Evolutionary conservation across 1,140 invertebrate species (phyloP), one percentile per base, ranked within the genome.

Genomic region (Lepidurus packardi): DNA sequence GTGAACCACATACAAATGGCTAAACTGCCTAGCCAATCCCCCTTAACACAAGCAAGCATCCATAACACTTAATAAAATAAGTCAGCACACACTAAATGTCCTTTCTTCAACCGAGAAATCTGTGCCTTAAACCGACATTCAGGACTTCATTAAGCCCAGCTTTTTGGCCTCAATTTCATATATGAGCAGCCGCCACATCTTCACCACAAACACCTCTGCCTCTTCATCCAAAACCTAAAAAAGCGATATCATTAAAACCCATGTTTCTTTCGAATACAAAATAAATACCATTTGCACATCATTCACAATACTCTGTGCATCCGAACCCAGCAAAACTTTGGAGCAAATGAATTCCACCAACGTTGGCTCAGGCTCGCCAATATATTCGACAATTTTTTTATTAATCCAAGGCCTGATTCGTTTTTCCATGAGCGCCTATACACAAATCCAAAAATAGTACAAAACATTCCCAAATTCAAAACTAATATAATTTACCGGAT

Each of bases 141-240:
- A 75, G 13, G 74, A 75, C 53, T 81, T 82, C 74, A 44, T 78
- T 16, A 93, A 87, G 79, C 92, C 93, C 85, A 92, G 88, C 85
- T 98, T 98, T 86, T 99, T 99, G 73, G 97, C 96, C 90, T 99
- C 97, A 81, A 98, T 95, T 90, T 99, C 97, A 86, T 99, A 99
- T 82, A 99, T 98, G 78, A 99, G 89, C 85, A 99, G 89, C 83
- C 98, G 90, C 98, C 97, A 99, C 95, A 99, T 97, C 90, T 99
- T 99, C 53, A 99, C 96, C 82, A 99, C 96, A 89, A 99, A 99
- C 76, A 98, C 95, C 89, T 99, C 97, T 8, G 98, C 97, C 87
- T 99, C 98, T 85, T 99, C 97, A 86, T 99, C 98, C 81, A 99
- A 88, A 81, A 98, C 95, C 96, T 97, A 84, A 24, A 87, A 89